Evolutionary conservation across 2,113 vertebrate species (phyloP).

Genomic region (Danionella cerebrum): DNA sequence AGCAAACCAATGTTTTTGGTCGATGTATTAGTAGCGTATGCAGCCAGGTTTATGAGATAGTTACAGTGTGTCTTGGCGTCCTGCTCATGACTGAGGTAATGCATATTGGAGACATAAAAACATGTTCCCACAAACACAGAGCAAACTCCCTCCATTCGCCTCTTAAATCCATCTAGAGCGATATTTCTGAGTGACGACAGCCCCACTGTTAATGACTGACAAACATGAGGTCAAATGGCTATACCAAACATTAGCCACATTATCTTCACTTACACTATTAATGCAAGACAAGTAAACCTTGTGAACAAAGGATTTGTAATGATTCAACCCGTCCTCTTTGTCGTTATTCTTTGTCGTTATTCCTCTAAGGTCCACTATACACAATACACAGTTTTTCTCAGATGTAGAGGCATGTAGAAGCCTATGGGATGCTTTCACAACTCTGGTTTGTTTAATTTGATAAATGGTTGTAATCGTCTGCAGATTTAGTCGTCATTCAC

Average conservation of each 20-base stretch:
- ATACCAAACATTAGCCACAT: conserved; percentile 30
- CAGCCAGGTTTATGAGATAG: conserved; percentile 16
- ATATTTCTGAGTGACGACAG: conserved; percentile 25
- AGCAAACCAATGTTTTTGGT: too few relatives aligned
- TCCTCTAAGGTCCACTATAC: too few relatives aligned
- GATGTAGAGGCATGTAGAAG: too few relatives aligned
- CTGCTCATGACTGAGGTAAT: conserved; percentile 18
- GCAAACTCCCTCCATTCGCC: conserved; percentile 12
- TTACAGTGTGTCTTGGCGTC: conserved; percentile 6
- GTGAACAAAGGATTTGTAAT: conserved; percentile 17
- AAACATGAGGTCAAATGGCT: conserved; percentile 40
- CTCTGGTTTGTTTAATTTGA: too few relatives aligned
- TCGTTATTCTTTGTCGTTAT: too few relatives aligned
- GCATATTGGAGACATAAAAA: not conserved
- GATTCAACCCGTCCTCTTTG: too few relatives aligned
- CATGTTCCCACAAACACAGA: not conserved
- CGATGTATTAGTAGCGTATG: not conserved
- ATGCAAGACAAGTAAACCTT: not conserved
- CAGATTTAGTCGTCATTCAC: too few relatives aligned
- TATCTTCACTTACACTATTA: conserved; percentile 14
- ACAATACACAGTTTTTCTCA: too few relatives aligned
- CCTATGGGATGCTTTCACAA: too few relatives aligned
- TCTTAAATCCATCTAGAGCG: conserved; percentile 52
- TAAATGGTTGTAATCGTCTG: too few relatives aligned
- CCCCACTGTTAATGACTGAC: conserved; percentile 45